Conservation (phyloP, 2,113 vertebrate genomes). For the Tursiops truncatus region DNA sequence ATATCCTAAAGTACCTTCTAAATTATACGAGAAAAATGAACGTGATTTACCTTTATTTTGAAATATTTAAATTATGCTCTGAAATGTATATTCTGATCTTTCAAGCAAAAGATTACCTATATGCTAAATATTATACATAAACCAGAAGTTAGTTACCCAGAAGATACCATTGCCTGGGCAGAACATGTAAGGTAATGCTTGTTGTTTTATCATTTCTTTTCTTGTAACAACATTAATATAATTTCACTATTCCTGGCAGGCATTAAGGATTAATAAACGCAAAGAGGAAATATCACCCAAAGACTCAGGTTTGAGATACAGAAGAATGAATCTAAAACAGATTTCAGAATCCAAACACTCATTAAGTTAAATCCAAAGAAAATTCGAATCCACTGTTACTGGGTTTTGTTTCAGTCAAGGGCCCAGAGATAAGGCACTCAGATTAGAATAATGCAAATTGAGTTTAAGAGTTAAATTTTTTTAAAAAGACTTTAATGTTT, state of each 20-base stretch:
- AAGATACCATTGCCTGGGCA: neutral
- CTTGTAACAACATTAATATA: slow-evolving; percentile 45
- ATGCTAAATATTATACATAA: slow-evolving; percentile 31
- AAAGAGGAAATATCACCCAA: slow-evolving; percentile 37
- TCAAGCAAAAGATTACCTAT: slow-evolving; percentile 30
- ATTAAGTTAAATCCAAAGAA: slow-evolving; percentile 49
- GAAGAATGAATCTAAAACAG: slow-evolving; percentile 44
- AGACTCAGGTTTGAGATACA: slow-evolving; percentile 32
- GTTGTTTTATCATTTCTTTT: slow-evolving; percentile 38
- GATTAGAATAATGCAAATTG: slow-evolving; percentile 6
- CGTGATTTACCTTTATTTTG: slow-evolving; percentile 41
- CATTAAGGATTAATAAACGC: slow-evolving; percentile 46
- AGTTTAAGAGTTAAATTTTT: slow-evolving; percentile 7
- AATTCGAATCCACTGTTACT: neutral
- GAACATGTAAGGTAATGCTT: slow-evolving; percentile 25
- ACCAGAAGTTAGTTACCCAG: slow-evolving; percentile 17
- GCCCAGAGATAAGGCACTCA: neutral
- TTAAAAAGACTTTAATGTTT: neutral
- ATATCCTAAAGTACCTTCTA: neutral
- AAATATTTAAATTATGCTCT: slow-evolving; percentile 44
- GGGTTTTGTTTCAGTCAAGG: slow-evolving; percentile 9
- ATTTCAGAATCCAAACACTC: slow-evolving; percentile 52
- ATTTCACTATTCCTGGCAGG: slow-evolving; percentile 28
- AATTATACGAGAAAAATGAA: slow-evolving; percentile 21
- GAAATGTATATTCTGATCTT: slow-evolving; percentile 36